Evolutionary conservation across 1,140 invertebrate genomes (phyloP), one percentile per base, ranked within the genome.

Genomic region (Galleria mellonella): DNA sequence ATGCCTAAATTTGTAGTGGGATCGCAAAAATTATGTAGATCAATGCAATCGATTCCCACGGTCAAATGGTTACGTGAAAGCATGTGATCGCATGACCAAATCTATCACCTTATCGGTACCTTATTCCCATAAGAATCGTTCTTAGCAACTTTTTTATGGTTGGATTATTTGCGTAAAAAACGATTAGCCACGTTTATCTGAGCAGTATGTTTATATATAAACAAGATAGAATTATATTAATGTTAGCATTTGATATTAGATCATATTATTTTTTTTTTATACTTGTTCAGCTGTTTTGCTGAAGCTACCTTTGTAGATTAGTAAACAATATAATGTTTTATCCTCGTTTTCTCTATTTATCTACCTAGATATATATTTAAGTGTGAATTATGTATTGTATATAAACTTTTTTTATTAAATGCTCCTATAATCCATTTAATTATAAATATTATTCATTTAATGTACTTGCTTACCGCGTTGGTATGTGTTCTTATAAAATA

Each of bases 21-120:
- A 55, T 61, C 41, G 40, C 35, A 32, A 35, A 64, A 56, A 57
- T 63, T 54, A 61, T 62, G 37, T 65, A 63, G 61, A 72, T 70
- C 46, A 71, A 51, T 51, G 47, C 33, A 48, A 57, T 54, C 28
- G 60, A 38, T 82, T 82, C 77, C 73, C 77, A 82, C 75, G 74
- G 51, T 55, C 43, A 54, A 52, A 45, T 50, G 61, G 47, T 68
- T 52, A 59, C 62, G 69, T 65, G 72, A 73, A 76, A 72, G 73
- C 44, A 68, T 75, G 59, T 65, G 63, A 66, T 77, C 64, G 70
- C 61, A 54, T 66, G 55, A 58, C 39, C 40, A 40, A 63, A 59
- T 60, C 50, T 71, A 70, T 75, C 62, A 60, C 50, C 55, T 71
- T 74, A 78, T 76, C 63, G 51, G 47, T 51, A 51, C 51, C 47